Percentiles rank a stretch among this genome's conserved stretches.
These are phyloP conservation scores for Polypedilum pembai DNA, from an alignment of 1,140 invertebrate genomes.

Conservation along the genomic window DNA sequence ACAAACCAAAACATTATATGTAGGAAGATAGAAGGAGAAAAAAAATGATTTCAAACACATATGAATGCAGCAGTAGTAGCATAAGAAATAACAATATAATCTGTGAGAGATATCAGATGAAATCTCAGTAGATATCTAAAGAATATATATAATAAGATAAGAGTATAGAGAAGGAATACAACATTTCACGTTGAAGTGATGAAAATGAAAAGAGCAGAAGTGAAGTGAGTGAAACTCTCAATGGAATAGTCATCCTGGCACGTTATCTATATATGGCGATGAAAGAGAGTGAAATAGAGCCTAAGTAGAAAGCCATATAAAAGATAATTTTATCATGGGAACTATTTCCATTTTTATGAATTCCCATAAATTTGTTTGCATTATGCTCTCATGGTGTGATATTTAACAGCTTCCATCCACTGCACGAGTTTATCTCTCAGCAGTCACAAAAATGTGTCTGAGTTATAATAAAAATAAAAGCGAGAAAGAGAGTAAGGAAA, in stretches of 20 bases:
- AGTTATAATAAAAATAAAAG: background rate
- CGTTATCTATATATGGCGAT: constrained; percentile 16
- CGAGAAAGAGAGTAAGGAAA: too few species aligned
- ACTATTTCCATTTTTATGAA: constrained; percentile 26
- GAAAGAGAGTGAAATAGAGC: too few species aligned
- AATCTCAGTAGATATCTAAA: background rate
- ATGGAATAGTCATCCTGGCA: constrained; percentile 8
- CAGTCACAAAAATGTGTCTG: constrained; percentile 16
- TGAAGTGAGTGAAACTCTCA: background rate
- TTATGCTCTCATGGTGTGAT: constrained; percentile 20
- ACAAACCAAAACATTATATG: too few species aligned
- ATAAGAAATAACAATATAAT: background rate
- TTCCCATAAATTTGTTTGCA: constrained; percentile 25
- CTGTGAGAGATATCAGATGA: background rate
- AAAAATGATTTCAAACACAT: background rate
- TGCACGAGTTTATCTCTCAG: constrained; percentile 11
- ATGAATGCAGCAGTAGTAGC: background rate
- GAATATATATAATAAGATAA: background rate
- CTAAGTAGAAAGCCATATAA: constrained; percentile 28
- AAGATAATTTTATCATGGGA: constrained; percentile 26
- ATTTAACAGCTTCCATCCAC: constrained; percentile 11
- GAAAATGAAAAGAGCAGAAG: background rate
- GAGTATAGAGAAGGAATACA: background rate
- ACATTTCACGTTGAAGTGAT: background rate
- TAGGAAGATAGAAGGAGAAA: background rate